A percentile compares a stretch with the other conserved stretches of the same genome.
phyloP scores from a whole-genome alignment of 2,888 invertebrate species.

The Pecten maximus region DNA sequence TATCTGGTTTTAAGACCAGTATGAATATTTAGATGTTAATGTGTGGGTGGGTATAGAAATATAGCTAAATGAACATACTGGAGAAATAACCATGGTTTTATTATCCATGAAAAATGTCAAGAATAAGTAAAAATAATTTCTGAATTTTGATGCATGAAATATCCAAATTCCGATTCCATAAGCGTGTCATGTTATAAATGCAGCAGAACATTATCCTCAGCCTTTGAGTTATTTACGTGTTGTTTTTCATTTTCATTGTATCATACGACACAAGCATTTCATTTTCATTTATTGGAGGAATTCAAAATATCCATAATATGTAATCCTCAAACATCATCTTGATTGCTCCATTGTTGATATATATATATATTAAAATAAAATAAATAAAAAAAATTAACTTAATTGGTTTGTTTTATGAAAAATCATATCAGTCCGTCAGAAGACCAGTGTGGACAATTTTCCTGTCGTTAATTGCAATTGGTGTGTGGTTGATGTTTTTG shows the following conservation, averaged over 20 bases:
- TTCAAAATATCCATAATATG: constrained; percentile 18
- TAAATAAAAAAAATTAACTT: not conserved
- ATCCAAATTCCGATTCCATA: not conserved
- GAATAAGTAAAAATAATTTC: not conserved
- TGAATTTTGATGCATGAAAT: not conserved
- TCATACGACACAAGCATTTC: constrained; percentile 23
- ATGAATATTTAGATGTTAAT: no score
- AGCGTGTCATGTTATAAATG: not conserved
- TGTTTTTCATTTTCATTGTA: constrained; percentile 29
- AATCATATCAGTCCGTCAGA: no score
- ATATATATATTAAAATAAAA: constrained; percentile 21
- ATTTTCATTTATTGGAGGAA: constrained; percentile 28
- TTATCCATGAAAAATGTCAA: not conserved
- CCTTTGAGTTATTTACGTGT: constrained; percentile 17
- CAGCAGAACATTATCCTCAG: constrained; percentile 14
- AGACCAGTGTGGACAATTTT: no score
- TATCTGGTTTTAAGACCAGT: no score
- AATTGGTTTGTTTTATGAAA: not conserved
- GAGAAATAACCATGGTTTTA: no score
- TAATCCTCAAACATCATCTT: constrained; percentile 25
- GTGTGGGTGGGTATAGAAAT: no score
- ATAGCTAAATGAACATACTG: no score
- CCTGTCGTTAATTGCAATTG: no score
- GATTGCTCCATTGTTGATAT: constrained; percentile 33
- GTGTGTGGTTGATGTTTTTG: no score